These are phyloP conservation scores for Escarpia spicata DNA, from an alignment of 2,888 invertebrate species.

Conservation along the genomic window DNA sequence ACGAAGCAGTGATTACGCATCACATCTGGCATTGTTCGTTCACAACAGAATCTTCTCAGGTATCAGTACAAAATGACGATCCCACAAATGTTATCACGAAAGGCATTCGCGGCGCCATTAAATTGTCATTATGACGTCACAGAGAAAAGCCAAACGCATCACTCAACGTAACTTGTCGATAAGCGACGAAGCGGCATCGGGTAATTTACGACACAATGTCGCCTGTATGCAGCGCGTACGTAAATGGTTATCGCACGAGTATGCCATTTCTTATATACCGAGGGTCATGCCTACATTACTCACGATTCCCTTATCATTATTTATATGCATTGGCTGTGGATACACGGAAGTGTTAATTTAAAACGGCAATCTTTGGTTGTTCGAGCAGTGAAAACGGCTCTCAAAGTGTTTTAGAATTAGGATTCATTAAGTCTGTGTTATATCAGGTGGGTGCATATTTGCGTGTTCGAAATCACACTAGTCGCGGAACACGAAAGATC, in stretches of 20 bases:
- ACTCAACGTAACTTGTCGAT: not conserved
- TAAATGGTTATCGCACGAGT: not conserved
- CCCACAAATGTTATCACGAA: not conserved
- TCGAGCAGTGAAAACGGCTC: not conserved
- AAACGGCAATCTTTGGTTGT: not conserved
- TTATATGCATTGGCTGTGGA: not conserved
- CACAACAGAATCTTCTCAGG: not conserved
- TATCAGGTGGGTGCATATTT: not conserved
- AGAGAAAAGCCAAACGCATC: not conserved
- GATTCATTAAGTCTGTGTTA: not conserved
- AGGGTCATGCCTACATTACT: not conserved
- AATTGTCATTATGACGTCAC: not conserved
- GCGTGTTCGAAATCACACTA: not conserved
- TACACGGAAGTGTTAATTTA: not conserved
- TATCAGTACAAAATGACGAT: not conserved
- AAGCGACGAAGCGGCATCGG: not conserved
- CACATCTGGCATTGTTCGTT: not conserved
- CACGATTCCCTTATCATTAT: not conserved
- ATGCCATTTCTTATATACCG: not conserved
- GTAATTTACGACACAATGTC: not conserved
- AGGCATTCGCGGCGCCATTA: conserved; percentile 1
- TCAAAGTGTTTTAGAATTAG: not conserved
- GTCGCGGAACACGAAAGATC: not conserved
- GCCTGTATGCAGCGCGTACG: not conserved
- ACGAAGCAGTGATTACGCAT: not conserved